Conservation (phyloP, 2,888 invertebrate genomes). For the Leuctra nigra region DNA sequence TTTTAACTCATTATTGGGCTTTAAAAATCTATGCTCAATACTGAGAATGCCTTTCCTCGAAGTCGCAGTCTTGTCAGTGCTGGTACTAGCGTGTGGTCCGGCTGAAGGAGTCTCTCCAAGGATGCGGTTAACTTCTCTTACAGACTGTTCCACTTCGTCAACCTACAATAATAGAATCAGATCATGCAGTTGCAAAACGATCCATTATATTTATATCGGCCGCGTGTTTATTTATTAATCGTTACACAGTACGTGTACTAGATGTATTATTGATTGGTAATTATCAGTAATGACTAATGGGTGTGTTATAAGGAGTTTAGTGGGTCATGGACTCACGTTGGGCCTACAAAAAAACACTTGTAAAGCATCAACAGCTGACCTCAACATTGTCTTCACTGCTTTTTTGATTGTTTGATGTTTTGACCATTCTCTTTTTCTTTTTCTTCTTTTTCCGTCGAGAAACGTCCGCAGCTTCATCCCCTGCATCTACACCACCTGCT, state of each 20-base stretch:
- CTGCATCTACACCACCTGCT: slow-evolving; percentile 43
- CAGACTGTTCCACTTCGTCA: slow-evolving; percentile 61
- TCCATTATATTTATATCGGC: no score
- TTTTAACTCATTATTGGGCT: slow-evolving; percentile 73
- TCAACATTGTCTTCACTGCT: slow-evolving; percentile 60
- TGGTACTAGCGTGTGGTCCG: slow-evolving; percentile 33
- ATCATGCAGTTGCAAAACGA: no score
- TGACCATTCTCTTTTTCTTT: slow-evolving; percentile 47
- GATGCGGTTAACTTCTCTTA: slow-evolving; percentile 60
- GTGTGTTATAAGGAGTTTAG: no score
- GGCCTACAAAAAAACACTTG: no score
- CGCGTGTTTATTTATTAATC: no score
- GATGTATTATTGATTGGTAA: no score
- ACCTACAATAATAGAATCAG: slow-evolving; percentile 36
- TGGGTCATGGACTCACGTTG: no score
- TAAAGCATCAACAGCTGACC: no score
- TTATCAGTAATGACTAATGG: no score
- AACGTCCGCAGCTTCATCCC: slow-evolving; percentile 43
- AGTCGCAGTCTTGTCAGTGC: slow-evolving; percentile 32
- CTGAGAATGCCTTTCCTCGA: slow-evolving; percentile 47
- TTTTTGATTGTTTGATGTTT: slow-evolving; percentile 36
- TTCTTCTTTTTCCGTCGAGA: slow-evolving; percentile 56
- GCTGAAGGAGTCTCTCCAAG: slow-evolving; percentile 48
- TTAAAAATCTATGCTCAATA: slow-evolving; percentile 64
- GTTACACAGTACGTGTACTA: no score